These are phyloP conservation scores for Sciurus carolinensis DNA, from an alignment of 2,797 vertebrate species.

Conservation along the genomic window DNA sequence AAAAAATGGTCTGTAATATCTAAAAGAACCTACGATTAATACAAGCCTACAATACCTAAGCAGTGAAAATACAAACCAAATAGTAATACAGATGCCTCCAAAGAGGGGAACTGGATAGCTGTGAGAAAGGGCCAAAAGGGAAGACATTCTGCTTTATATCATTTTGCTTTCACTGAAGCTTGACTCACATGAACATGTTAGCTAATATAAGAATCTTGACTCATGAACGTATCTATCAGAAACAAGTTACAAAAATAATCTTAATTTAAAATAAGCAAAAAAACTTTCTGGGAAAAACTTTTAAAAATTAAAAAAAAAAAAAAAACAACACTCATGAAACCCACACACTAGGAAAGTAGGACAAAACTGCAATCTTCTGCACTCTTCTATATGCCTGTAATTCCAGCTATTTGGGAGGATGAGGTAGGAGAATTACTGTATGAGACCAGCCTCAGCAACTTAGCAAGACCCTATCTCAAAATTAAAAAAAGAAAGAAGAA, in stretches of 20 bases:
- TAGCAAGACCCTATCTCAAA: no score
- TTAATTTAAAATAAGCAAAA: constrained; percentile 61
- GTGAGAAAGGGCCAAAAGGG: background rate
- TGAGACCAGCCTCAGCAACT: no score
- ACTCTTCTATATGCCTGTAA: background rate
- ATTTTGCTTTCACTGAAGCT: constrained; percentile 20
- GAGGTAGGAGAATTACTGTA: no score
- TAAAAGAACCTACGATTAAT: constrained; percentile 41
- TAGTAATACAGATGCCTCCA: constrained; percentile 11
- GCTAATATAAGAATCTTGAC: background rate
- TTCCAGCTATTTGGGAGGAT: no score
- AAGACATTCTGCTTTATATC: constrained; percentile 21
- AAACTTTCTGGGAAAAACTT: constrained; percentile 11
- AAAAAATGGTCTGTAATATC: background rate
- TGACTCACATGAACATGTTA: constrained; percentile 25
- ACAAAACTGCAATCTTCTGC: constrained; percentile 47
- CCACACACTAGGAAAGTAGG: constrained; percentile 19
- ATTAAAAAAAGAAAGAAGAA: no score
- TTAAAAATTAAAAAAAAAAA: background rate
- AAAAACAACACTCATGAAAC: constrained; percentile 41
- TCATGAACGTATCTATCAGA: constrained; percentile 21
- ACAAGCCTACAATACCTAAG: background rate
- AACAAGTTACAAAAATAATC: background rate
- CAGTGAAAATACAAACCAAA: constrained; percentile 29
- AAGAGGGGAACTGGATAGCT: background rate